These are phyloP conservation scores for Linepithema humile DNA, from an alignment of 1,140 invertebrate species.

Conservation along the genomic window DNA sequence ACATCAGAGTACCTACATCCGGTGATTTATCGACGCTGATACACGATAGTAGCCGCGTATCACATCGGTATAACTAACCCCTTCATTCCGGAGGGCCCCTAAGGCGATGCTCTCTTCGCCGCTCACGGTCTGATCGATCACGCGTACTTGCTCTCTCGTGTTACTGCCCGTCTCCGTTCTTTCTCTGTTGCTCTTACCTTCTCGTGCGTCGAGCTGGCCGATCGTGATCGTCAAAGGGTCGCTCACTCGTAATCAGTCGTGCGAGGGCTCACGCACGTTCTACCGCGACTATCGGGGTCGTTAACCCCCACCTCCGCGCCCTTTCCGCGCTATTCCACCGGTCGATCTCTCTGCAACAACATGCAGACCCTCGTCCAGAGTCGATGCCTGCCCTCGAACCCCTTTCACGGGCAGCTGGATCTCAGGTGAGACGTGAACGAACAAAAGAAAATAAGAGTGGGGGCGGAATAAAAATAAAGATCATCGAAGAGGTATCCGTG, in stretches of 20 bases:
- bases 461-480: conserved; percentile 63
- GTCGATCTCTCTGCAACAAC: conserved; percentile 67
- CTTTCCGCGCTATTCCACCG: conserved; percentile 53
- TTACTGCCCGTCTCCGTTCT: conserved; percentile 33
- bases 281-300: conserved; percentile 75
- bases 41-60: conserved; percentile 70
- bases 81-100: conserved; percentile 68
- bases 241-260: conserved; percentile 76
- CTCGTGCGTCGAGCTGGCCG: conserved; percentile 64
- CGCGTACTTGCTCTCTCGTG: conserved; percentile 23
- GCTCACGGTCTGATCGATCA: conserved; percentile 69
- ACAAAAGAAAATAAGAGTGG: conserved; percentile 58
- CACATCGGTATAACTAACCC: conserved; percentile 70
- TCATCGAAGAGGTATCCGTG: conserved; percentile 59
- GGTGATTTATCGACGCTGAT: conserved; percentile 72
- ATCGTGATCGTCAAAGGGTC: conserved; percentile 77
- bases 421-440: conserved; percentile 68
- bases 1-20: conserved; percentile 63
- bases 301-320: conserved; percentile 65
- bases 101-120: conserved; percentile 75
- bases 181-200: conserved; percentile 36
- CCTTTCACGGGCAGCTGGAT: conserved; percentile 68
- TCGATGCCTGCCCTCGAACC: conserved; percentile 59
- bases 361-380: conserved; percentile 62
- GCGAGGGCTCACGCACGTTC: conserved; percentile 76